Evolutionary conservation across 2,113 vertebrate species (phyloP), one percentile per base, ranked within the genome.

Genomic region (Panthera leo): DNA sequence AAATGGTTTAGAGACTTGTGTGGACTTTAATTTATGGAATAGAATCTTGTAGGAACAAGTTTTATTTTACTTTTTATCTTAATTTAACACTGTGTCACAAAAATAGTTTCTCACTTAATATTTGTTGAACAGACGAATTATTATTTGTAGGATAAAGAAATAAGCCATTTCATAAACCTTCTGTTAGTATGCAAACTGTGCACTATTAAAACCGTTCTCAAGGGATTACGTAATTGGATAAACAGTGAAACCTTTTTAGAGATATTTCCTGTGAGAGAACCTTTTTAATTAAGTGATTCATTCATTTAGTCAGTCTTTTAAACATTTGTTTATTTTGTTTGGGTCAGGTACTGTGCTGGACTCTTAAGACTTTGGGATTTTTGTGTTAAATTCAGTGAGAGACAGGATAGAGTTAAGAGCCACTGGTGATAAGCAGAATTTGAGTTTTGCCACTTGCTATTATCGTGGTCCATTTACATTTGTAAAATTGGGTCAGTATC

Each of bases 31-130:
- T 85, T 91, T 85, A 89, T 92, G 71, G 87, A 89, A 58, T 85
- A 85, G 25, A 6, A 58, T 94, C 53, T 96, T 78, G 13, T n/a
- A 87, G 80, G 21, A 88, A 53, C 7, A 79, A 45, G 16, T 89
- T 97, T 96, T 91, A 86, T 85, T 96, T 97, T 94, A 73, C 61
- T 84, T 93, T 95, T 89, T 92, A 55, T 95, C 36, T 94, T 96
- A 2, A 93, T 79, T 96, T 93, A 96, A 45, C 11, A 39, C 27
- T 89, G 13, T 68, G 27, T 89, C n/a, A 94, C 45, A 78, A 51
- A 95, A 96, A 80, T 87, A 65, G 25, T 85, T 96, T 80, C 29
- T 95, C 63, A 96, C 27, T 76, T 51, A 92, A 65, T 83, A 34
- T 95, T 96, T 91, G 39, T 70, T 94, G 89, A 88, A 58, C 29